phyloP scores from a whole-genome alignment of 37 sponge, comb jelly and placozoan genomes.

The Theonella swinhoei region DNA sequence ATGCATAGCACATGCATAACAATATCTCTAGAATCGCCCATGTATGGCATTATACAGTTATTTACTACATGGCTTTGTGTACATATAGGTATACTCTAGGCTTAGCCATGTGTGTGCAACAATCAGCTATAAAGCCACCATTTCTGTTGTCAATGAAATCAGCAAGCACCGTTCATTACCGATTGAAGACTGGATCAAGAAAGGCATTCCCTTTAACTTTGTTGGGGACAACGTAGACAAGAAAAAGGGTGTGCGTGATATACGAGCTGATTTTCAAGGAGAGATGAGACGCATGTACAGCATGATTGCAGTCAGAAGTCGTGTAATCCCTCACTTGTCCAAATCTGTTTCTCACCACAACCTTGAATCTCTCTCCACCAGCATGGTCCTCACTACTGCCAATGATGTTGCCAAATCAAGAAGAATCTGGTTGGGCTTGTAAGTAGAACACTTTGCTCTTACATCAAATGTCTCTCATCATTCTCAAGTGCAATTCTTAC shows the following conservation, averaged over 20 bases:
- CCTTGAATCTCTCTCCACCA: too few species aligned
- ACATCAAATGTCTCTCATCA: too few species aligned
- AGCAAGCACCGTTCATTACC: slow-evolving; percentile 16
- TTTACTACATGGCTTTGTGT: too few species aligned
- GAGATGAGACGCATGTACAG: slow-evolving; percentile 40
- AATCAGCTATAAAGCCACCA: slow-evolving; percentile 35
- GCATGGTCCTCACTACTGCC: too few species aligned
- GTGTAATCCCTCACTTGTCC: slow-evolving; percentile 1
- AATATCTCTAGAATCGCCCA: too few species aligned
- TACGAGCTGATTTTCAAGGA: slow-evolving; percentile 22
- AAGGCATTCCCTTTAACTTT: slow-evolving; percentile 18
- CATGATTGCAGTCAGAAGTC: slow-evolving; percentile 21
- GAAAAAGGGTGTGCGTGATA: slow-evolving; percentile 19
- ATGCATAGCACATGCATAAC: too few species aligned
- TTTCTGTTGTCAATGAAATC: not conserved
- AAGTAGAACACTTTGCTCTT: too few species aligned
- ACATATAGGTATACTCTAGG: slow-evolving; percentile 17
- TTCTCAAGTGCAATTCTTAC: too few species aligned
- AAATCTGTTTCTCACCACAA: not conserved
- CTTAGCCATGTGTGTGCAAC: slow-evolving; percentile 25
- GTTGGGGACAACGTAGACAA: slow-evolving; percentile 37
- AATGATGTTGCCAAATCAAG: too few species aligned
- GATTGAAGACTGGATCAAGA: not conserved
- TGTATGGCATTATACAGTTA: too few species aligned
- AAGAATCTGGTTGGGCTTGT: too few species aligned